These are phyloP conservation scores for Neoscelio sp. DNA, from an alignment of 2,888 invertebrate species.

Conservation along the genomic window DNA sequence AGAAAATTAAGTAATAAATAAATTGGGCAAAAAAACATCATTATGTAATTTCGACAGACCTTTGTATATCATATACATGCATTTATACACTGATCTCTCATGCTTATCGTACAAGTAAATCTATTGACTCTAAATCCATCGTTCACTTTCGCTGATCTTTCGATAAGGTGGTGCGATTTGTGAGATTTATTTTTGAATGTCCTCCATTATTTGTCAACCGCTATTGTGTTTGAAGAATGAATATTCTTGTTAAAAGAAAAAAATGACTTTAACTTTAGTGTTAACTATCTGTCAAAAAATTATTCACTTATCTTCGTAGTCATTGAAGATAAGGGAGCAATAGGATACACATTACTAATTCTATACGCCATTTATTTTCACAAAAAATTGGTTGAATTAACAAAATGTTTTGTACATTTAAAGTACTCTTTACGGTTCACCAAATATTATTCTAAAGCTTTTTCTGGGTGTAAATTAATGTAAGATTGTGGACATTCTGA, in stretches of 20 bases:
- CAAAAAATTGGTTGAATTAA: not conserved
- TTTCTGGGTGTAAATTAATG: too few relatives aligned
- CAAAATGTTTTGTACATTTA: too few relatives aligned
- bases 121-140: conserved; percentile 41
- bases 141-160: conserved; percentile 46
- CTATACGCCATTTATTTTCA: too few relatives aligned
- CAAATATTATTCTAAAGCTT: too few relatives aligned
- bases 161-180: conserved; percentile 55
- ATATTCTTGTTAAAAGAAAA: conserved; percentile 16
- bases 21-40: too few relatives aligned
- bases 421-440: too few relatives aligned
- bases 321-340: too few relatives aligned
- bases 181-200: conserved; percentile 44
- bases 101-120: conserved; percentile 31
- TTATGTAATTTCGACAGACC: too few relatives aligned
- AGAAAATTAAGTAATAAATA: too few relatives aligned
- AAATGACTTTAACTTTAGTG: not conserved
- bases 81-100: conserved; percentile 17
- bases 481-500: too few relatives aligned
- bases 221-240: conserved; percentile 28
- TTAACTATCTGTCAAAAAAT: not conserved
- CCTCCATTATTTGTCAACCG: conserved; percentile 42
- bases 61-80: not conserved
- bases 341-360: too few relatives aligned
- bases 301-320: too few relatives aligned